Evolutionary conservation across 2,888 invertebrate species (phyloP).

Genomic region (Pristionchus mayeri): DNA sequence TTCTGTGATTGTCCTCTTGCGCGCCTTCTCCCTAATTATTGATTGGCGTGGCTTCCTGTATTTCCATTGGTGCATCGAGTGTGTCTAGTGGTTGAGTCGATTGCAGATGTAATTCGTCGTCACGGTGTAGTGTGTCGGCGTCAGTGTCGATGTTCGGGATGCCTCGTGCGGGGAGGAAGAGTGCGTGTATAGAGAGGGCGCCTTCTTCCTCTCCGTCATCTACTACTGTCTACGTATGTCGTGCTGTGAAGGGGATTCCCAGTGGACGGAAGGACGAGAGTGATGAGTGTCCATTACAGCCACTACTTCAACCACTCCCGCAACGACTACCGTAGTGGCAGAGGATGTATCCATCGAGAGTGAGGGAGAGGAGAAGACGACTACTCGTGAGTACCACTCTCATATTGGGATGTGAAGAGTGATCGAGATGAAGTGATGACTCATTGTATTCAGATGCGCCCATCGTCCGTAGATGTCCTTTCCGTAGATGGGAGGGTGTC

Average conservation of each 20-base stretch:
- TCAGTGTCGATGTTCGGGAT: not conserved
- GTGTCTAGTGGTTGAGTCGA: not conserved
- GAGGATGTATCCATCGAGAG: conserved; percentile 21
- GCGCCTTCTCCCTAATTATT: not conserved
- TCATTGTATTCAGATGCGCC: no score
- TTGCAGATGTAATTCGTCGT: conserved; percentile 18
- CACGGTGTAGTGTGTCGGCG: not conserved
- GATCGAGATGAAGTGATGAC: not conserved
- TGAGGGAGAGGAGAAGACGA: not conserved
- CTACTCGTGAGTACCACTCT: no score
- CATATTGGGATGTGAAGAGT: no score
- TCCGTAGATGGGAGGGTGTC: not conserved
- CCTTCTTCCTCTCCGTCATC: conserved; percentile 8
- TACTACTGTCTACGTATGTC: conserved; percentile 11
- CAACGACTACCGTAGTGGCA: conserved; percentile 20
- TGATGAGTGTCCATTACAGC: not conserved
- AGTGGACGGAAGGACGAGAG: no score
- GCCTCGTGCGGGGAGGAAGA: not conserved
- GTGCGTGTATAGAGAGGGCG: not conserved
- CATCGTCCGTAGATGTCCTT: not conserved
- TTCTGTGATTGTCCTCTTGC: not conserved
- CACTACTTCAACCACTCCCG: conserved; percentile 4
- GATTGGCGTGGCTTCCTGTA: not conserved
- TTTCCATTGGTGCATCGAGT: not conserved
- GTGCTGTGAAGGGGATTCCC: no score